phyloP scores from a whole-genome alignment of 2,797 vertebrate genomes.

The Peromyscus eremicus region DNA sequence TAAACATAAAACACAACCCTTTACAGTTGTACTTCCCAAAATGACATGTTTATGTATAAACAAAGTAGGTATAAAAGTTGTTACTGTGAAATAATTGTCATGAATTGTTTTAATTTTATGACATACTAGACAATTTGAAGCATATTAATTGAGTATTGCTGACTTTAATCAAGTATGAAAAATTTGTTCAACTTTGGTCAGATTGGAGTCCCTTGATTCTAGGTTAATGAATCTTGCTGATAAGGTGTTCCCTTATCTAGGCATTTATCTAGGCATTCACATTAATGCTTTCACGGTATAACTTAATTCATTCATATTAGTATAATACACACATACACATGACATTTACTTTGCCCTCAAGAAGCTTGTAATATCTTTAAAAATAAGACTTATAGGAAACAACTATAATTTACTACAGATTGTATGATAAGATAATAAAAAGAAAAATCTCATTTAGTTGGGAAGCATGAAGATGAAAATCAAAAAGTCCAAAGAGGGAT shows the following conservation, averaged over 20 bases:
- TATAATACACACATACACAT: neutral
- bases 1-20: neutral
- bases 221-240: neutral
- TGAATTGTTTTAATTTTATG: neutral
- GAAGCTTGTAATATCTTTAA: neutral
- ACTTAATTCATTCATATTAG: neutral
- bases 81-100: neutral
- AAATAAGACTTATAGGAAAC: neutral
- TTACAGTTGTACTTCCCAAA: neutral
- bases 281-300: neutral
- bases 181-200: neutral
- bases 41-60: neutral
- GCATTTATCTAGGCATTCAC: neutral
- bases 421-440: neutral
- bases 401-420: neutral
- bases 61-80: neutral
- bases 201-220: neutral
- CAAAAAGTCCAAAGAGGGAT: neutral
- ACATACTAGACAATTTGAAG: neutral
- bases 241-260: neutral
- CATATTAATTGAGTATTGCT: neutral
- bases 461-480: constrained; percentile 38
- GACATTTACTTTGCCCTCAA: neutral
- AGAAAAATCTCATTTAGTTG: neutral
- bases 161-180: neutral